These are phyloP conservation scores for Temnothorax rugatulus DNA, from an alignment of 2,888 invertebrate species.

Conservation along the genomic window DNA sequence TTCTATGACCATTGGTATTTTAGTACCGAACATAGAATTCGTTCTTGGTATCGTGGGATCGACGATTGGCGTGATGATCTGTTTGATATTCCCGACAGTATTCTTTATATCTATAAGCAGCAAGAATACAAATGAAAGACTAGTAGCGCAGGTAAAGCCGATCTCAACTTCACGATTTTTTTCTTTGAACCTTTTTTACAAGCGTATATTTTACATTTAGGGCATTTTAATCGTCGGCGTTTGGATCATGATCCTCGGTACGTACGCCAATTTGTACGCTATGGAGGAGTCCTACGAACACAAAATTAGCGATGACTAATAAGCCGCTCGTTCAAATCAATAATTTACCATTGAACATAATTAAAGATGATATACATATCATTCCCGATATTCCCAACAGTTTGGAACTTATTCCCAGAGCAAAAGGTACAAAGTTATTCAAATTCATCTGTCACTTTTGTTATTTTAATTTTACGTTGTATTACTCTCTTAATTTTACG, in stretches of 20 bases:
- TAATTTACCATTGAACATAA: slow-evolving; percentile 78
- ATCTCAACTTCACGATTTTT: background rate
- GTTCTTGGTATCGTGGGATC: slow-evolving; percentile 98
- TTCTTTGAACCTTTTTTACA: slow-evolving; percentile 6
- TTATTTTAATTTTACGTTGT: background rate
- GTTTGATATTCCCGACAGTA: slow-evolving; percentile 96
- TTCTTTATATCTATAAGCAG: slow-evolving; percentile 95
- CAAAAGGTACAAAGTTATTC: slow-evolving; percentile 71
- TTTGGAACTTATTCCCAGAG: slow-evolving; percentile 64
- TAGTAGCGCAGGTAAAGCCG: slow-evolving; percentile 91
- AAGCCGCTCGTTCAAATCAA: slow-evolving; percentile 81
- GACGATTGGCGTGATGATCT: slow-evolving; percentile 97
- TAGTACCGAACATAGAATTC: slow-evolving; percentile 97
- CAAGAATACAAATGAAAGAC: slow-evolving; percentile 94
- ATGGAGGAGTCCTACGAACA: slow-evolving; percentile 89
- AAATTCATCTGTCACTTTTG: background rate
- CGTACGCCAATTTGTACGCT: slow-evolving; percentile 94
- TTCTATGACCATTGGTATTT: slow-evolving; percentile 93
- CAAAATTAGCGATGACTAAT: slow-evolving; percentile 77
- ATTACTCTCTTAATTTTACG: background rate
- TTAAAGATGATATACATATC: slow-evolving; percentile 76
- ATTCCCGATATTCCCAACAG: slow-evolving; percentile 68
- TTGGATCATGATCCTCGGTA: slow-evolving; percentile 95
- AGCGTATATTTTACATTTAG: slow-evolving; percentile 84
- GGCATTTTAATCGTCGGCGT: slow-evolving; percentile 93